A percentile compares a stretch with the other conserved stretches of the same genome.
These are phyloP conservation scores for Acridotheres tristis DNA, from an alignment of 2,797 vertebrate species.

Conservation along the genomic window DNA sequence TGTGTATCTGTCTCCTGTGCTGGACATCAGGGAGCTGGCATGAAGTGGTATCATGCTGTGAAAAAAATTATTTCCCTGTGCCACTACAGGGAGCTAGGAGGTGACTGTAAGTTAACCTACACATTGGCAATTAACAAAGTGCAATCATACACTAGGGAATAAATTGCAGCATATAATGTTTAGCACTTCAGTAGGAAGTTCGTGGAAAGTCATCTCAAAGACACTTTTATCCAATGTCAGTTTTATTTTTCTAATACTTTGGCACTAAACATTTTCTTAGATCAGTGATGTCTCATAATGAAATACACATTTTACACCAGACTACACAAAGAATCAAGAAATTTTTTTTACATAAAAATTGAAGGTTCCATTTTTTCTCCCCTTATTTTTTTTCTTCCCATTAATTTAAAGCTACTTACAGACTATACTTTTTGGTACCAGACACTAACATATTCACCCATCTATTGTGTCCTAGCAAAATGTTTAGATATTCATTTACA, in stretches of 20 bases:
- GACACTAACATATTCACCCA: not conserved
- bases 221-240: not conserved
- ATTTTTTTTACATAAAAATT: not conserved
- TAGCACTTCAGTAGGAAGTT: not conserved
- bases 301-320: not conserved
- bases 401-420: not conserved
- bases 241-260: not conserved
- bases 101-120: not conserved
- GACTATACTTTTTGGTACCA: not conserved
- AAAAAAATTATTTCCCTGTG: not conserved
- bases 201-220: not conserved
- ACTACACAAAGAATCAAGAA: not conserved
- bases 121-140: not conserved
- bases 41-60: not conserved
- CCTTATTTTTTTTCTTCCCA: not conserved
- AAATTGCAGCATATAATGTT: not conserved
- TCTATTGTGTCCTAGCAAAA: not conserved
- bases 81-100: not conserved
- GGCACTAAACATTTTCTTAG: not conserved
- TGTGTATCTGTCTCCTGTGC: accelerated
- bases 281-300: not conserved
- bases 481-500: not conserved
- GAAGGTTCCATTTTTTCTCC: not conserved
- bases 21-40: not conserved
- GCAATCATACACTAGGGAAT: not conserved